A percentile compares a stretch with the other conserved stretches of the same genome.
phyloP scores from a whole-genome alignment of 1,140 invertebrate species.

The Pseudomyrmex dendroicus region DNA sequence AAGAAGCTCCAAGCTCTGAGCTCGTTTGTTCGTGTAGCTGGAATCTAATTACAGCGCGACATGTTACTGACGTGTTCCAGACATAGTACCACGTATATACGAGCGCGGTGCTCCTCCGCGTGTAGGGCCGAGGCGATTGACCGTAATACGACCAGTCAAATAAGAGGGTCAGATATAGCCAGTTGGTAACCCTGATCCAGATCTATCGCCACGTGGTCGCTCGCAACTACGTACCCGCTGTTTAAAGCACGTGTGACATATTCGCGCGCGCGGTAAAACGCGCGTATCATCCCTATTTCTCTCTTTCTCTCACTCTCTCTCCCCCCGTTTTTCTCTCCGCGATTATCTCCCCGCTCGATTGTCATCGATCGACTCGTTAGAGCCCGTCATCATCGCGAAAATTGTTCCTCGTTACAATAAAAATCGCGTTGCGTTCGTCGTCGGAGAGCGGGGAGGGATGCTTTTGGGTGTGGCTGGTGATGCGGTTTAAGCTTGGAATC shows the following conservation, averaged over 20 bases:
- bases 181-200: slow-evolving; percentile 84
- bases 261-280: slow-evolving; percentile 33
- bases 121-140: slow-evolving; percentile 79
- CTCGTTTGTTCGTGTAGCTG: slow-evolving; percentile 27
- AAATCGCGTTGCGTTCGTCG: slow-evolving; percentile 1
- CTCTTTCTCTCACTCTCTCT: too few relatives aligned
- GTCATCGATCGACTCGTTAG: slow-evolving; percentile 13
- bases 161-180: slow-evolving; percentile 85
- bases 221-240: slow-evolving; percentile 28
- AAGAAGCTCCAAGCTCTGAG: slow-evolving; percentile 42
- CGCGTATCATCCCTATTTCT: neutral
- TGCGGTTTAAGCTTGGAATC: slow-evolving; percentile 28
- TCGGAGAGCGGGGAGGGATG: neutral
- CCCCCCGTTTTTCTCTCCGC: neutral
- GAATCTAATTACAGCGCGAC: slow-evolving; percentile 75
- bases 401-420: neutral
- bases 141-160: slow-evolving; percentile 82
- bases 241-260: slow-evolving; percentile 73
- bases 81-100: slow-evolving; percentile 69
- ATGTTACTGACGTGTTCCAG: slow-evolving; percentile 76
- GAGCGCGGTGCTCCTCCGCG: slow-evolving; percentile 1
- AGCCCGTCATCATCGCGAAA: neutral
- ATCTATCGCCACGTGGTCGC: slow-evolving; percentile 84
- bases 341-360: neutral
- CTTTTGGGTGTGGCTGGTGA: slow-evolving; percentile 49